A percentile compares a stretch with the other conserved stretches of the same genome.
Conservation (phyloP, 1,140 invertebrate species). For the Solenopsis invicta region DNA sequence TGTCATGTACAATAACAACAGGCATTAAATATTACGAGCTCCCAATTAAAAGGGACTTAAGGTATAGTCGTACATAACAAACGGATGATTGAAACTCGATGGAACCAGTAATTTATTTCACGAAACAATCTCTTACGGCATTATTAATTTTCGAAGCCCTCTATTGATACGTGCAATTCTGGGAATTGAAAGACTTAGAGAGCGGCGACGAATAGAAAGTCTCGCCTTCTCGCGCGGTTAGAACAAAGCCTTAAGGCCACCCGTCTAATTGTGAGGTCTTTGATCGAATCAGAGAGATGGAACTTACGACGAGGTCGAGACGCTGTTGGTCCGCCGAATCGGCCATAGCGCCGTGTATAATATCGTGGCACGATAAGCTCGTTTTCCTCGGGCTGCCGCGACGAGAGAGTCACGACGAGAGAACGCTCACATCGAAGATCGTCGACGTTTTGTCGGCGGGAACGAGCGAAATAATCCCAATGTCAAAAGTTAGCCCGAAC, state of each 20-base stretch:
- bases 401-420: constrained; percentile 22
- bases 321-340: constrained; percentile 33
- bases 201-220: neutral
- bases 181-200: neutral
- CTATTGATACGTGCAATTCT: too few relatives aligned
- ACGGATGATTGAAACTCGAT: neutral
- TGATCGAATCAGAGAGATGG: constrained; percentile 20
- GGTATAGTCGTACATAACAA: neutral
- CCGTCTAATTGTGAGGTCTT: constrained; percentile 33
- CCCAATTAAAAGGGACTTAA: constrained; percentile 17
- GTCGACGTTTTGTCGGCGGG: neutral
- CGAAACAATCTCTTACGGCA: neutral
- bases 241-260: constrained; percentile 10
- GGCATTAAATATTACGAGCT: constrained; percentile 1
- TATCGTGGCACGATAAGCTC: constrained; percentile 5
- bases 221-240: neutral
- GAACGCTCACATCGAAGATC: neutral
- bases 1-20: constrained; percentile 10
- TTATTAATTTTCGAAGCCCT: neutral
- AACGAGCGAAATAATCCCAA: neutral
- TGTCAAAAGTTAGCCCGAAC: constrained; percentile 30
- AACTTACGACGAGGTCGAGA: constrained; percentile 54
- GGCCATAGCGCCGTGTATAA: constrained; percentile 21
- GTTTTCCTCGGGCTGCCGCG: neutral
- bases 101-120: neutral